Conservation (phyloP, 1,140 invertebrate species). For the Saccostrea glomerata region DNA sequence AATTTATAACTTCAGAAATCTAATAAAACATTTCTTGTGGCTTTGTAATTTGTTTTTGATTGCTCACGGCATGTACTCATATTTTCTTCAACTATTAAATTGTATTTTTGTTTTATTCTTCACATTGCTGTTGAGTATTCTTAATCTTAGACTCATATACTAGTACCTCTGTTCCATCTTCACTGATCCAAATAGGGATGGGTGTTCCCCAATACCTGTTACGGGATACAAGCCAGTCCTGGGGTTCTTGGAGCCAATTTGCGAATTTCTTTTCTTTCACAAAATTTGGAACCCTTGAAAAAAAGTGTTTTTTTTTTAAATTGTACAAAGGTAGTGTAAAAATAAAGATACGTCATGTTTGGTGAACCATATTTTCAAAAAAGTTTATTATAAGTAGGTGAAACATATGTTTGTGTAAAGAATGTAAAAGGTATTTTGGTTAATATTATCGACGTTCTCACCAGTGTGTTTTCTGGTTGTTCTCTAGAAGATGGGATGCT, state of each 20-base stretch:
- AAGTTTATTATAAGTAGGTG: background rate
- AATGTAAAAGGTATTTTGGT: too few species aligned
- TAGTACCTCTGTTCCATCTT: slow-evolving; percentile 91
- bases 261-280: slow-evolving; percentile 99
- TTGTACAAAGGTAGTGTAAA: too few species aligned
- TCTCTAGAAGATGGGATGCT: slow-evolving; percentile 87
- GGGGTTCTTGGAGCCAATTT: slow-evolving; percentile 97
- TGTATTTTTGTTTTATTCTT: too few species aligned
- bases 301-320: background rate
- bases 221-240: slow-evolving; percentile 98
- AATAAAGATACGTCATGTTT: too few species aligned
- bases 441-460: slow-evolving; percentile 58
- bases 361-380: background rate
- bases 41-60: too few species aligned
- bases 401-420: too few species aligned
- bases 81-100: too few species aligned
- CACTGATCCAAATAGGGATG: slow-evolving; percentile 98
- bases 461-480: slow-evolving; percentile 96
- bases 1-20: too few species aligned
- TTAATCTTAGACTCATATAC: too few species aligned
- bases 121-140: too few species aligned
- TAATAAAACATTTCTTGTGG: too few species aligned
- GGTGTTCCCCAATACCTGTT: slow-evolving; percentile 99
- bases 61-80: too few species aligned
- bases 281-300: slow-evolving; percentile 92